Percentiles rank a stretch among this genome's conserved stretches.
Conservation (phyloP, 2,113 vertebrate genomes). For the Tragelaphus strepsiceros region DNA sequence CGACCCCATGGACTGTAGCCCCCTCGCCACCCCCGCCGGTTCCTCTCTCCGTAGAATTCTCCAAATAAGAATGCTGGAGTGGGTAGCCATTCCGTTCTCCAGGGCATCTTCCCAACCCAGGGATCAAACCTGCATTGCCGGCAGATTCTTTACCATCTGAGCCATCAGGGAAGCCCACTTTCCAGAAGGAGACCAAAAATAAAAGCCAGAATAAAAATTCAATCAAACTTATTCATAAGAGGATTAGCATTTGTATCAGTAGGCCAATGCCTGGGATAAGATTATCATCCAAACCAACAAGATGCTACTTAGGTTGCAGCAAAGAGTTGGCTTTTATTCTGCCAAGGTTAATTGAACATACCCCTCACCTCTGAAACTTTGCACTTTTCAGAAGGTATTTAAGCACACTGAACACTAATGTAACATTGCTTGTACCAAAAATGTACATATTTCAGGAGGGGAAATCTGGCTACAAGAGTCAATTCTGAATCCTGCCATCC, state of each 20-base stretch:
- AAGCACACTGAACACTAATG: not conserved
- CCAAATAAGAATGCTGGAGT: not conserved
- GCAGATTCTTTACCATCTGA: not conserved
- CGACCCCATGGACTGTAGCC: not conserved
- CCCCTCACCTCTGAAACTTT: not conserved
- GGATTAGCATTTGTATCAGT: not conserved
- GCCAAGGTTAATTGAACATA: not conserved
- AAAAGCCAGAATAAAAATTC: not conserved
- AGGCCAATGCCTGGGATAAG: not conserved
- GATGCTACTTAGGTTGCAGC: not conserved
- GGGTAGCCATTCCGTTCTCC: not conserved
- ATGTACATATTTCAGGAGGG: not conserved
- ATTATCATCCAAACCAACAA: not conserved
- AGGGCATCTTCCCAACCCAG: not conserved
- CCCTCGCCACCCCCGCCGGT: rapidly evolving
- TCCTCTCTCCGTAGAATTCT: not conserved
- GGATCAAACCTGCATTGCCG: not conserved
- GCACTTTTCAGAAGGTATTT: not conserved
- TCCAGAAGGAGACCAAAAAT: not conserved
- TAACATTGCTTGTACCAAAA: not conserved
- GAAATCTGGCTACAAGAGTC: not conserved
- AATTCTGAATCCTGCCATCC: not conserved
- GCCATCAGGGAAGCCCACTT: not conserved
- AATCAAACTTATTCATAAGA: not conserved
- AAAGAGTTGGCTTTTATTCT: not conserved